Conservation (phyloP, 2,888 invertebrate genomes). For the Ditula angustiorana region DNA sequence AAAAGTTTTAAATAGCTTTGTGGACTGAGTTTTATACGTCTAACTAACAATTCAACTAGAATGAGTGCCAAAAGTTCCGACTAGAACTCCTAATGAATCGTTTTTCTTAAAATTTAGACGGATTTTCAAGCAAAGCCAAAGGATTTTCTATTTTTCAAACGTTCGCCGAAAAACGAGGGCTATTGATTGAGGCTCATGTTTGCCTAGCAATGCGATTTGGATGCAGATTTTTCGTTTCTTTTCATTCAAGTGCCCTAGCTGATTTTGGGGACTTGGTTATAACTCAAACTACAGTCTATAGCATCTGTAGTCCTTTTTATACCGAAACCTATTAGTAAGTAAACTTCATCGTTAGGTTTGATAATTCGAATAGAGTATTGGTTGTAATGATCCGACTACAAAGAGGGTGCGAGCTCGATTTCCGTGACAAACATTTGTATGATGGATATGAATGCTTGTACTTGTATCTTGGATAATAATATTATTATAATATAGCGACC, state of each 20-base stretch:
- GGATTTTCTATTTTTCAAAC: background rate
- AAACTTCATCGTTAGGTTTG: too few species aligned
- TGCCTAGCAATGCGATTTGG: background rate
- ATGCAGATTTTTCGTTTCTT: background rate
- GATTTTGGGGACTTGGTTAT: background rate
- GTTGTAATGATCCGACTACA: too few species aligned
- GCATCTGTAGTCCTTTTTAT: too few species aligned
- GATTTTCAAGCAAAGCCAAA: background rate
- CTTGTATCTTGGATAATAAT: too few species aligned
- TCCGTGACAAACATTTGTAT: too few species aligned
- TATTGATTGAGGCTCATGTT: background rate
- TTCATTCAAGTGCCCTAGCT: background rate
- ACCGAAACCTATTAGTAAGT: too few species aligned
- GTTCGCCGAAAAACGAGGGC: background rate
- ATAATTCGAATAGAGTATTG: too few species aligned
- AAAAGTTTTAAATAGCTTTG: too few species aligned
- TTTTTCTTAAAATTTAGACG: background rate
- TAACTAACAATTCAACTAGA: background rate
- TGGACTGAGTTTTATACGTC: background rate
- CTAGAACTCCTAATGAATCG: background rate
- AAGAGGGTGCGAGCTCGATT: too few species aligned
- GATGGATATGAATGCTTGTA: too few species aligned
- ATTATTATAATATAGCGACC: too few species aligned
- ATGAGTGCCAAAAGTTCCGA: background rate
- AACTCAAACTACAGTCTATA: background rate